Evolutionary conservation across 2,888 invertebrate species (phyloP).

Genomic region (Ornithoptera priamus): DNA sequence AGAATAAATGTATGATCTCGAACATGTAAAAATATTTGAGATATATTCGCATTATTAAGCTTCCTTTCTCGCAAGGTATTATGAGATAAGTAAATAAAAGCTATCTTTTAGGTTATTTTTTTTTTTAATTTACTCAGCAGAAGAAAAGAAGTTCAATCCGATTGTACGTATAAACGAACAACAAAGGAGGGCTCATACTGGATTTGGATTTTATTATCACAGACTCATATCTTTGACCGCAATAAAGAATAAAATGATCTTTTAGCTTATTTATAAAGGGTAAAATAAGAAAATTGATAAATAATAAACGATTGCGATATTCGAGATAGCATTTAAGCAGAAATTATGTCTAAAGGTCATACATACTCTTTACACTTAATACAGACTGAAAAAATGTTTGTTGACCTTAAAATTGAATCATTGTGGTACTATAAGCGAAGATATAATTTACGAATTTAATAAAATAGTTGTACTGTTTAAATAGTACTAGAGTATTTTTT

Average conservation of each 20-base stretch:
- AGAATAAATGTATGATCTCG: too few species aligned
- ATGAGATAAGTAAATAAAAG: background rate
- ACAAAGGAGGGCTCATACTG: constrained; percentile 11
- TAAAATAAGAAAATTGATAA: constrained; percentile 7
- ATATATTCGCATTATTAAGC: too few species aligned
- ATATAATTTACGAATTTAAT: too few species aligned
- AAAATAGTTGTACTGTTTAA: too few species aligned
- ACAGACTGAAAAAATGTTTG: too few species aligned
- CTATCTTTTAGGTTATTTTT: background rate
- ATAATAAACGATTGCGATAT: background rate
- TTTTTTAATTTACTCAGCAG: constrained; percentile 2
- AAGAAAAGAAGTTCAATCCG: constrained; percentile 8
- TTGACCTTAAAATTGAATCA: too few species aligned
- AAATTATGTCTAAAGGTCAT: too few species aligned
- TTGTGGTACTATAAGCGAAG: too few species aligned
- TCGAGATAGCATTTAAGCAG: background rate
- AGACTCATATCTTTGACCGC: constrained; percentile 9
- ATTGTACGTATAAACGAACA: constrained; percentile 14
- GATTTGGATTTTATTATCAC: constrained; percentile 17
- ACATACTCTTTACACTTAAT: too few species aligned
- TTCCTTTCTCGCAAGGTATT: background rate
- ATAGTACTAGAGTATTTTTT: too few species aligned
- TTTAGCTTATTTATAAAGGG: background rate
- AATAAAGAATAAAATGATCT: constrained; percentile 4
- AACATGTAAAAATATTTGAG: too few species aligned